Conservation (phyloP, 2,888 invertebrate species). For the Eupithecia subfuscata region DNA sequence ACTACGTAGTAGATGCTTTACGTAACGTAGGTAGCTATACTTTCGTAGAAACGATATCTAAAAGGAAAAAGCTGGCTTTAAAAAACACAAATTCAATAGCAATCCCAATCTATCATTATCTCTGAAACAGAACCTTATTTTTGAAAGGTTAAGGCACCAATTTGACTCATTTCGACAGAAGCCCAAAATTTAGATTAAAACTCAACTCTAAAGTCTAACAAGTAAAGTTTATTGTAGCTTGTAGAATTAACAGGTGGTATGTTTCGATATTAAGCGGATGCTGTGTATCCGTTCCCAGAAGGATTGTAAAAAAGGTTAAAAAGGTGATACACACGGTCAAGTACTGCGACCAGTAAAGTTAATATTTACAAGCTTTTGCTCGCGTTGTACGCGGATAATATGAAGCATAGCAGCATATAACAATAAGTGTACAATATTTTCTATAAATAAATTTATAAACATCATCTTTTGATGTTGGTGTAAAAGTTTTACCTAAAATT, state of each 20-base stretch:
- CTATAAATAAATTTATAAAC: no score
- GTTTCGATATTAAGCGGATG: slow-evolving; percentile 69
- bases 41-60: not conserved
- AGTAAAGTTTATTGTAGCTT: slow-evolving; percentile 34
- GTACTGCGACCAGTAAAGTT: slow-evolving; percentile 11
- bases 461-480: not conserved
- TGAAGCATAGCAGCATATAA: no score
- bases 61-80: slow-evolving; percentile 3
- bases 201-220: slow-evolving; percentile 11
- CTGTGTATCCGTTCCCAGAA: slow-evolving; percentile 79
- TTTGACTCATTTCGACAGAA: slow-evolving; percentile 12
- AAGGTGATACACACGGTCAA: slow-evolving; percentile 50
- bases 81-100: slow-evolving; percentile 25
- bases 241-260: slow-evolving; percentile 44
- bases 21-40: no score
- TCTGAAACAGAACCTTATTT: slow-evolving; percentile 29
- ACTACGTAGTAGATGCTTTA: no score
- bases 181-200: not conserved
- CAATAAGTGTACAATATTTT: no score
- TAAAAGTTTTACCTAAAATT: no score
- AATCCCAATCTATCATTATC: slow-evolving; percentile 26
- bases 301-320: slow-evolving; percentile 63
- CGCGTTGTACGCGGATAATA: not conserved
- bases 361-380: not conserved
- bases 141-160: slow-evolving; percentile 15